A percentile compares a stretch with the other conserved stretches of the same genome.
Evolutionary conservation across 2,888 invertebrate genomes (phyloP).

Genomic region (Ephialtes manifestator): DNA sequence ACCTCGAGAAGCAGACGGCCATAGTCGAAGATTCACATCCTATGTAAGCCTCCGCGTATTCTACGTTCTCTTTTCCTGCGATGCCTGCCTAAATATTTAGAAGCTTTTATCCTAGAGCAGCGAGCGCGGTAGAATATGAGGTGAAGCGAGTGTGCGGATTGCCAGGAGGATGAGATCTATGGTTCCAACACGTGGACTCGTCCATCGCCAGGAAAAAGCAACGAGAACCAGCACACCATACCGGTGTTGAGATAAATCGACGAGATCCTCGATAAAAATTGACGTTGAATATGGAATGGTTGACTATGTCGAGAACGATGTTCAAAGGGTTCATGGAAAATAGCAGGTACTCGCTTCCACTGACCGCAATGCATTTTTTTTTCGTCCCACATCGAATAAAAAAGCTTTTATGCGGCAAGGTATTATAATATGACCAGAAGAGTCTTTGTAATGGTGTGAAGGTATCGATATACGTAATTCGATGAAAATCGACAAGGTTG

Average conservation of each 20-base stretch:
- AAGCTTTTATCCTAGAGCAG: constrained; percentile 72
- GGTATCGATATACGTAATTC: constrained; percentile 39
- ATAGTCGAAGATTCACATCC: constrained; percentile 20
- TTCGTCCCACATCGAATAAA: constrained; percentile 50
- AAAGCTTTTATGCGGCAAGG: constrained; percentile 53
- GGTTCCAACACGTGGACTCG: neutral
- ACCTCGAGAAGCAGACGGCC: constrained; percentile 27
- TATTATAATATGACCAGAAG: neutral
- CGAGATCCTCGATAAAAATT: constrained; percentile 58
- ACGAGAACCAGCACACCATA: neutral
- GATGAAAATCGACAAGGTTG: constrained; percentile 12
- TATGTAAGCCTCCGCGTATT: constrained; percentile 38
- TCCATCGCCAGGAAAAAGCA: constrained; percentile 1
- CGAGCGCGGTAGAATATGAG: constrained; percentile 6
- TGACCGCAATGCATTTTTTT: constrained; percentile 19
- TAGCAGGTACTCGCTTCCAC: constrained; percentile 35
- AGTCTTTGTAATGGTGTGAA: neutral
- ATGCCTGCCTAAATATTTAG: constrained; percentile 76
- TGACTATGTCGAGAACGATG: constrained; percentile 15
- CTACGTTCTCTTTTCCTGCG: constrained; percentile 49
- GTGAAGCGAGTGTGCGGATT: constrained; percentile 28
- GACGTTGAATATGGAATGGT: constrained; percentile 7
- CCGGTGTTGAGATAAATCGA: constrained; percentile 38
- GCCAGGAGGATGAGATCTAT: constrained; percentile 15
- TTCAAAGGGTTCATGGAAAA: constrained; percentile 61